These are phyloP conservation scores for Pseudanteris insignis DNA, from an alignment of 2,888 invertebrate species.

Conservation along the genomic window DNA sequence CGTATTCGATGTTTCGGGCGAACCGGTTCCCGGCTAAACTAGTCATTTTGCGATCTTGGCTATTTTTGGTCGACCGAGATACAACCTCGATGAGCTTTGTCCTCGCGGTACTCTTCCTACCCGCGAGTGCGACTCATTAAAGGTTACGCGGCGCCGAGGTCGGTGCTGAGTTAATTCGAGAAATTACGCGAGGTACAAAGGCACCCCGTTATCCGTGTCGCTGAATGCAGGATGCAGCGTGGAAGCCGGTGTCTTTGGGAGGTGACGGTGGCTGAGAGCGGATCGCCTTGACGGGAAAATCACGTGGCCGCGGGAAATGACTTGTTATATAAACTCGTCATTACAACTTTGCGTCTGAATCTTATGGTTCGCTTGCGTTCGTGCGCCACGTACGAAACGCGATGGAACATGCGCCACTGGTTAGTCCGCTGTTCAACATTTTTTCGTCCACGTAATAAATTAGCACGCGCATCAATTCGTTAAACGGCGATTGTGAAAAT, in stretches of 20 bases:
- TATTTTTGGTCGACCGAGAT: constrained; percentile 33
- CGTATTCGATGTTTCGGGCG: constrained; percentile 37
- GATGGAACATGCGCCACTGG: too few species aligned
- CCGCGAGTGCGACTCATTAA: constrained; percentile 1
- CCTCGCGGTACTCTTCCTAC: constrained; percentile 4
- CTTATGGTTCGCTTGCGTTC: too few species aligned
- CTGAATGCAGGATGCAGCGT: constrained; percentile 40
- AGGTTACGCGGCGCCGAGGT: constrained; percentile 21
- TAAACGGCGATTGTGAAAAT: too few species aligned
- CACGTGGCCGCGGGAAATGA: constrained; percentile 65
- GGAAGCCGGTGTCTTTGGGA: constrained; percentile 40
- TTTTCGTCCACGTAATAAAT: too few species aligned
- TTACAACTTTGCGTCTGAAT: constrained; percentile 53
- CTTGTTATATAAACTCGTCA: constrained; percentile 65
- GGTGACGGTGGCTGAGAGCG: constrained; percentile 56
- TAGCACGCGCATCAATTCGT: too few species aligned
- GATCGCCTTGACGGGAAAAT: constrained; percentile 64
- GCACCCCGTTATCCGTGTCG: constrained; percentile 43
- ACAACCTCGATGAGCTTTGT: constrained; percentile 8
- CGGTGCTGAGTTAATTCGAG: constrained; percentile 32
- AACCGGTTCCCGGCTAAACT: constrained; percentile 45
- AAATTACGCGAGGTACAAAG: constrained; percentile 41
- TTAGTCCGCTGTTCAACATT: too few species aligned
- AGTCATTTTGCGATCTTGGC: constrained; percentile 37
- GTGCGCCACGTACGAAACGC: too few species aligned